Base-by-base conservation (phyloP, 2,113 vertebrate genomes). In the Calyptommatus sinebrachiatus region DNA sequence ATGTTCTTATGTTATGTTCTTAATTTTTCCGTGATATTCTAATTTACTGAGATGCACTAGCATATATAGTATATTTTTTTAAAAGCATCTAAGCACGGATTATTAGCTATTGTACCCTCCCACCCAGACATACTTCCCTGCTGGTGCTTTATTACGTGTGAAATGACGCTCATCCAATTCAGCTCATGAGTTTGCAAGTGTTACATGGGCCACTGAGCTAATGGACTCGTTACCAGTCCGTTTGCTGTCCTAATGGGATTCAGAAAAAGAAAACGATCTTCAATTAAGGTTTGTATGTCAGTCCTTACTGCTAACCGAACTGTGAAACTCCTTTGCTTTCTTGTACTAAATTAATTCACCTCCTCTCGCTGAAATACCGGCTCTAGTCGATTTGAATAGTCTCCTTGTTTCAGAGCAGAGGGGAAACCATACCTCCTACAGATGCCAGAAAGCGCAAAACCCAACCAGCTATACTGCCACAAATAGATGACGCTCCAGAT, bases 401-500 rank as follows among this genome's bases (percentile, higher is more conserved):
- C 68, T 22, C 4, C 24, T 26, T 28, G 5, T 31, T 57, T 45
- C 5, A 4, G 10, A 26, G 0, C 0, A 14, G 16, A 73, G 6
- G 0, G 73, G 22, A 20, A 31, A 31, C 71, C 76, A 77, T 91
- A 88, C 88, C 90, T 92, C 80, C 86, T 85, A 28, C 85, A 90
- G 76, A 91, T 77, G 53, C 83, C 80, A 2, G 86, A 92, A 45
- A 92, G 48, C 8, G 68, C 69, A 0, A 89, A 93, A 79, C 86
- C 78, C 53, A 93, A 85, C 89, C 87, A 92, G 46, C 83, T 76
- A 63, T 93, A 88, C 88, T 91, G 87, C 91, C 89, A 91, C 29
- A 67, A 5, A 1, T 89, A 86, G 86, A 92, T 92, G 66, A 90
- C 66, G 11, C 91, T 93, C 89, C 91, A 92, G 84, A 93, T 89